Evolutionary conservation across 1,140 invertebrate species (phyloP).

Genomic region (Eumeta japonica): DNA sequence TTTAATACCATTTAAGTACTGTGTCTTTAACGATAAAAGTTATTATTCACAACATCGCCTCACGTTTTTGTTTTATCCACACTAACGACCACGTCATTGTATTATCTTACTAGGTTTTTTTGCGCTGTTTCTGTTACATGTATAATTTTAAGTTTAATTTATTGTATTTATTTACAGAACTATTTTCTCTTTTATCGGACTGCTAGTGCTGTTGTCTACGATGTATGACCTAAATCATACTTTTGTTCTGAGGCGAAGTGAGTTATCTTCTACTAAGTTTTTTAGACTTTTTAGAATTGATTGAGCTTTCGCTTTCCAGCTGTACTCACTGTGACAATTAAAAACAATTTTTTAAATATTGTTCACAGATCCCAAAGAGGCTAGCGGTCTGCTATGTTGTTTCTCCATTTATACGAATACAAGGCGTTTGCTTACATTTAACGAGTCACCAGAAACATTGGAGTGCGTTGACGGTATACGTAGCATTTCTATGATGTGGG

Average conservation of each 20-base stretch:
- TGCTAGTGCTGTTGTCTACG: slow-evolving; percentile 17
- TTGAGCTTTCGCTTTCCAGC: too few species aligned
- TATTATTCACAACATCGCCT: too few species aligned
- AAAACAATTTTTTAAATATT: too few species aligned
- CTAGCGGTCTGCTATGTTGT: slow-evolving; percentile 5
- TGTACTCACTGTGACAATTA: too few species aligned
- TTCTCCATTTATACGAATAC: slow-evolving; percentile 42
- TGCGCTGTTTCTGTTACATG: background rate
- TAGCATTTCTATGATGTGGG: slow-evolving; percentile 66
- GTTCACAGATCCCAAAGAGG: too few species aligned
- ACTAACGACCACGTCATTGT: background rate
- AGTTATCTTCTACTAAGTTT: slow-evolving; percentile 8
- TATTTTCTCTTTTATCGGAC: slow-evolving; percentile 17
- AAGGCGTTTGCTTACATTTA: slow-evolving; percentile 23
- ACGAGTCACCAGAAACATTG: slow-evolving; percentile 21
- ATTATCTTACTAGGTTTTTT: background rate
- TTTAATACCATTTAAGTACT: background rate
- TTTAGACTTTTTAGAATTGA: too few species aligned
- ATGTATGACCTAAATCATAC: slow-evolving; percentile 19
- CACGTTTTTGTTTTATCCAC: background rate
- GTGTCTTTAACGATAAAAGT: too few species aligned
- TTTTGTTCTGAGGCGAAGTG: slow-evolving; percentile 15
- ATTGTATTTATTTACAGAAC: slow-evolving; percentile 14
- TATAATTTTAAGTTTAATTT: background rate
- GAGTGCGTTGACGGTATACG: slow-evolving; percentile 60